Conservation (phyloP, 2,113 vertebrate species). For the Oreocharis arfaki region DNA sequence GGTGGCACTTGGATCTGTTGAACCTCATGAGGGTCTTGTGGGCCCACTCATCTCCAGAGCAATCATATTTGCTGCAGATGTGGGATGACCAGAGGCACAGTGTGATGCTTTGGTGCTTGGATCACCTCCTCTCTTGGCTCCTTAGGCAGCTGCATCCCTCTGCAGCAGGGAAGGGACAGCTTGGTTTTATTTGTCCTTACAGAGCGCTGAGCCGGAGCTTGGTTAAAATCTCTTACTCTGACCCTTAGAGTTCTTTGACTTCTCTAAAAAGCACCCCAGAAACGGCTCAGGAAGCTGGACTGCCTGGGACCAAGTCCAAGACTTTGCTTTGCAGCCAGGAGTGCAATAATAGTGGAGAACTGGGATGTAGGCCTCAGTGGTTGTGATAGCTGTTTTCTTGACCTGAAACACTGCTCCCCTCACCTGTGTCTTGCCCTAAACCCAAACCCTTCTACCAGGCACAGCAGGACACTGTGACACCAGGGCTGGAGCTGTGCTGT, state of each 20-base stretch:
- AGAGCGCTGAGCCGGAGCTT: neutral
- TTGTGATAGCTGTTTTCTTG: neutral
- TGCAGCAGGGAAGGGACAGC: neutral
- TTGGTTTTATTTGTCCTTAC: neutral
- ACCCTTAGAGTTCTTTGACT: neutral
- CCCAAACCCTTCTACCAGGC: neutral
- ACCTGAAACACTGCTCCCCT: neutral
- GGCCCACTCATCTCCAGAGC: neutral
- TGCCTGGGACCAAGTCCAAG: accelerated
- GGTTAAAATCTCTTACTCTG: neutral
- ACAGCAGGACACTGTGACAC: neutral
- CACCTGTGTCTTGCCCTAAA: neutral
- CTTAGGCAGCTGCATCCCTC: neutral
- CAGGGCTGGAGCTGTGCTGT: neutral
- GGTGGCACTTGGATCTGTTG: neutral
- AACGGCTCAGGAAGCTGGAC: neutral
- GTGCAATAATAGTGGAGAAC: neutral
- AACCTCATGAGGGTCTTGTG: neutral
- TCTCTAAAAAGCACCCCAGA: neutral
- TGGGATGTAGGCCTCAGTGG: too few species aligned
- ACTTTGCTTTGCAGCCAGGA: neutral
- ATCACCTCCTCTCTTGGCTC: neutral
- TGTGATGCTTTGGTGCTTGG: neutral
- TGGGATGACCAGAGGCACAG: neutral
- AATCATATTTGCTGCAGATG: neutral